A percentile compares a stretch with the other conserved stretches of the same genome.
Evolutionary conservation across 23 tunicate species (phyloP).

Genomic region (Phallusia fumigata): DNA sequence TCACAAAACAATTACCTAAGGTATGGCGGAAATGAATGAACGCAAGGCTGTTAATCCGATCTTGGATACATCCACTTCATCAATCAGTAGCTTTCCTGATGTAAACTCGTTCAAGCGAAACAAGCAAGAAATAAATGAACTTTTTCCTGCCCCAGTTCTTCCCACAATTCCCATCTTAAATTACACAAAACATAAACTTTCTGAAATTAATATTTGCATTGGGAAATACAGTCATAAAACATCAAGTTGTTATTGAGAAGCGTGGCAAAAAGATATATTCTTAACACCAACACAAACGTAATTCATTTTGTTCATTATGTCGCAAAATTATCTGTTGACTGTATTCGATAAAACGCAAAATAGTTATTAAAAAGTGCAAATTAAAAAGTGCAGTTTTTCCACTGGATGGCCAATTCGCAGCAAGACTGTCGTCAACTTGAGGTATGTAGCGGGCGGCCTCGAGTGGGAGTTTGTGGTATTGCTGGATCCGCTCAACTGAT

Average conservation of each 20-base stretch:
- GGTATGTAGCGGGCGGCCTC: constrained; percentile 37
- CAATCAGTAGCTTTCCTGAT: constrained; percentile 51
- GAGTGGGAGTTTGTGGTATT: constrained; percentile 54
- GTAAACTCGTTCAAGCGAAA: constrained; percentile 55
- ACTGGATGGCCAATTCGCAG: constrained; percentile 53
- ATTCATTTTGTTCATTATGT: too few relatives aligned
- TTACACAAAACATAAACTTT: too few relatives aligned
- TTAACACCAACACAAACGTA: too few relatives aligned
- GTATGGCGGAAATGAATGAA: constrained; percentile 52
- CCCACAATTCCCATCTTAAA: constrained; percentile 75
- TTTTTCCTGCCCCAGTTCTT: constrained; percentile 80
- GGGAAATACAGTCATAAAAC: too few relatives aligned
- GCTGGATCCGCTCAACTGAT: constrained; percentile 84
- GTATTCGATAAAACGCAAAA: constrained; percentile 6
- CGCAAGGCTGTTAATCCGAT: constrained; percentile 47
- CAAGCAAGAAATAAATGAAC: constrained; percentile 64
- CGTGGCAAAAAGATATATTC: too few relatives aligned
- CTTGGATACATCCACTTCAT: constrained; percentile 42
- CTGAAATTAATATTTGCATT: too few relatives aligned
- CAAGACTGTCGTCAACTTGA: constrained; percentile 22
- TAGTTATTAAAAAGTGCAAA: constrained; percentile 60
- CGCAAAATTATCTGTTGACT: too few relatives aligned
- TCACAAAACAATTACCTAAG: constrained; percentile 29
- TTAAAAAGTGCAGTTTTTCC: constrained; percentile 47
- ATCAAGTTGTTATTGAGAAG: too few relatives aligned